Base-by-base conservation (phyloP, 2,113 vertebrate genomes). In the Notothenia coriiceps region DNA sequence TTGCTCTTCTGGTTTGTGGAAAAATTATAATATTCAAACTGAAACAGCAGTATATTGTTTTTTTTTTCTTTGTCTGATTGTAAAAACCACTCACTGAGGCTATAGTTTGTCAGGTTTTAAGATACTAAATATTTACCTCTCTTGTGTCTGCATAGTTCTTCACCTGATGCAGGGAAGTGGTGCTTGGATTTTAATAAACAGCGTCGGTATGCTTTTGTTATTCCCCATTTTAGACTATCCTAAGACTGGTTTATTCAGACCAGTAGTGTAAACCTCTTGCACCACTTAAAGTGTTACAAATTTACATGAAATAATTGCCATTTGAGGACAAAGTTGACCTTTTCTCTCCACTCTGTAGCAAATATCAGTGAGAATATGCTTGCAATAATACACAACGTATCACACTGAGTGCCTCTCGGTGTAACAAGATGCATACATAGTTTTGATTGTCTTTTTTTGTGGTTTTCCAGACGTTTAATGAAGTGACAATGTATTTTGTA, bases 351-450 rank as follows among this genome's bases (percentile, higher is more conserved):
- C 91, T 94, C 90, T 94, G 95, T 95, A 95, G 95, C 95, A 95
- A 95, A 91, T 94, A 91, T 92, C 86, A 91, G 84, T 92, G 86
- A 85, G 87, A 94, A 91, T 90, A 94, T 90, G 90, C 92, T 95
- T 71, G 94, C 94, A 95, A 95, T 95, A 95, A 96, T 91, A 87
- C 79, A 86, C 88, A 83, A 88, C 87, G 89, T 91, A 89, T 94
- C 89, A 92, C 89, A 91, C 94, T 94, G 94, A 94, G 93, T 94
- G 91, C 92, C 92, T 94, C 93, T 95, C 92, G 92, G 95, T 94
- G 94, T 92, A 91, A 89, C 88, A 91, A 88, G 88, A 95, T 92
- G 91, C 92, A 94, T 91, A 93, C 85, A 83, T 88, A 87, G 91
- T 92, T 89, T 92, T 89, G 92, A 90, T 92, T 93, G 90, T 92